Conservation (phyloP, 2,113 vertebrate genomes). For the Stigmatopora nigra region DNA sequence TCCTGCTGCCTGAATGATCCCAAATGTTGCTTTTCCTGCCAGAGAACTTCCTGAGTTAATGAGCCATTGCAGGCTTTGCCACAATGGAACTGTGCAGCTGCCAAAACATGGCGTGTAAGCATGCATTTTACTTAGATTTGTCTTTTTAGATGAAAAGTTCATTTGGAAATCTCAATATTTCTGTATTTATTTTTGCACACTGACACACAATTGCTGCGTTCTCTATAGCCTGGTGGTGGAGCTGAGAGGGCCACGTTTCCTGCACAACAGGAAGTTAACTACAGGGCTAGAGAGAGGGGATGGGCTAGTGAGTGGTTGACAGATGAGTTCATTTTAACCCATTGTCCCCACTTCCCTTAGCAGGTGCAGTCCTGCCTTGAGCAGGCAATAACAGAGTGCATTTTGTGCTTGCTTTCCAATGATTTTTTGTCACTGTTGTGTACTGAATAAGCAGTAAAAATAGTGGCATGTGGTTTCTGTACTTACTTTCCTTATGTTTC, state of each 20-base stretch:
- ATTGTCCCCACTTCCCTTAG: conserved; percentile 61
- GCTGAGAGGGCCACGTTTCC: conserved; percentile 52
- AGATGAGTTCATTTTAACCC: conserved; percentile 45
- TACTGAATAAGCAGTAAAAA: not conserved
- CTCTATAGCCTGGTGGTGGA: conserved; percentile 42
- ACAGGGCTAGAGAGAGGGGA: conserved; percentile 38
- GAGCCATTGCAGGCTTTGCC: conserved; percentile 22
- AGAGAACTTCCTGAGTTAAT: conserved; percentile 52
- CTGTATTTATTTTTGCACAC: too few species aligned
- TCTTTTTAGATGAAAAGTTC: not conserved
- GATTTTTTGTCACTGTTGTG: conserved; percentile 11
- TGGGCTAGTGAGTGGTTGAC: conserved; percentile 49
- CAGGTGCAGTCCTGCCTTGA: conserved; percentile 50
- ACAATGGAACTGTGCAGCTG: conserved; percentile 45
- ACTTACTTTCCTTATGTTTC: not conserved
- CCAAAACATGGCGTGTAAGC: conserved; percentile 6
- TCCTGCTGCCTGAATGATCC: conserved; percentile 55
- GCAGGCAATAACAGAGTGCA: conserved; percentile 2
- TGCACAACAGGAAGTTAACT: conserved; percentile 64
- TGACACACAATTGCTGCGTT: conserved; percentile 37
- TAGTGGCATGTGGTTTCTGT: not conserved
- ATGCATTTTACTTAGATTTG: not conserved
- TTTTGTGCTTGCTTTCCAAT: conserved; percentile 21
- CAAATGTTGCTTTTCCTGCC: conserved; percentile 49
- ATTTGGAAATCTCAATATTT: not conserved